Evolutionary conservation across 1,140 invertebrate genomes (phyloP).

Genomic region (Zaprionus vittiger): DNA sequence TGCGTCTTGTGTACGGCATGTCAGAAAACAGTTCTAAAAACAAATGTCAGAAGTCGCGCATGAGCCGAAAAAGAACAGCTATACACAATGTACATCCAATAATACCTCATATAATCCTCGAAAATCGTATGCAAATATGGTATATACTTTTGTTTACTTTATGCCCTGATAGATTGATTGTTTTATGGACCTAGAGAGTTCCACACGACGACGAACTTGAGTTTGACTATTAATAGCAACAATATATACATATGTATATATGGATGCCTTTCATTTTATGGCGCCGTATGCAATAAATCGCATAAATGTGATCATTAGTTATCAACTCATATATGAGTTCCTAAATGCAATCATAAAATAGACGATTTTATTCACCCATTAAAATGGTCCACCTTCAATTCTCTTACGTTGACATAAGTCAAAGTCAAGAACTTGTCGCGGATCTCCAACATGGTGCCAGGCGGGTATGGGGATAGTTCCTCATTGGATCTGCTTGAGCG

Average conservation of each 20-base stretch:
- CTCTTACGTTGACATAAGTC: slow-evolving; percentile 49
- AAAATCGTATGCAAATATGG: slow-evolving; percentile 46
- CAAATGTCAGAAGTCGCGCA: slow-evolving; percentile 59
- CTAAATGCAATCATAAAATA: slow-evolving; percentile 54
- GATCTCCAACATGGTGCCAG: not conserved
- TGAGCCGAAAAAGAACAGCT: not conserved
- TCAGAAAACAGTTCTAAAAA: slow-evolving; percentile 72
- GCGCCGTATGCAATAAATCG: slow-evolving; percentile 79
- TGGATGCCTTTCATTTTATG: slow-evolving; percentile 26
- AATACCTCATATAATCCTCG: slow-evolving; percentile 3
- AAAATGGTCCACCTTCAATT: slow-evolving; percentile 46
- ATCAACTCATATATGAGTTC: slow-evolving; percentile 8
- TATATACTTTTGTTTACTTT: slow-evolving; percentile 61
- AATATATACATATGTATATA: slow-evolving; percentile 10
- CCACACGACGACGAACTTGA: slow-evolving; percentile 10
- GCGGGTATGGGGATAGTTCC: not conserved
- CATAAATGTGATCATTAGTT: slow-evolving; percentile 55
- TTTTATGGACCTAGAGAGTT: slow-evolving; percentile 40
- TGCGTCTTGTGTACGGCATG: slow-evolving; percentile 51
- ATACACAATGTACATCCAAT: not conserved
- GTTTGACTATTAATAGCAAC: slow-evolving; percentile 20
- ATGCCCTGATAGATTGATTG: slow-evolving; percentile 60
- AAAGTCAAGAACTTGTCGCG: slow-evolving; percentile 67
- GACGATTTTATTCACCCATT: slow-evolving; percentile 65
- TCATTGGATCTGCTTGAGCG: slow-evolving; percentile 56